Conservation (phyloP, 92 coral and sea anemone species). For the Hydrozoanthus gracilis region DNA sequence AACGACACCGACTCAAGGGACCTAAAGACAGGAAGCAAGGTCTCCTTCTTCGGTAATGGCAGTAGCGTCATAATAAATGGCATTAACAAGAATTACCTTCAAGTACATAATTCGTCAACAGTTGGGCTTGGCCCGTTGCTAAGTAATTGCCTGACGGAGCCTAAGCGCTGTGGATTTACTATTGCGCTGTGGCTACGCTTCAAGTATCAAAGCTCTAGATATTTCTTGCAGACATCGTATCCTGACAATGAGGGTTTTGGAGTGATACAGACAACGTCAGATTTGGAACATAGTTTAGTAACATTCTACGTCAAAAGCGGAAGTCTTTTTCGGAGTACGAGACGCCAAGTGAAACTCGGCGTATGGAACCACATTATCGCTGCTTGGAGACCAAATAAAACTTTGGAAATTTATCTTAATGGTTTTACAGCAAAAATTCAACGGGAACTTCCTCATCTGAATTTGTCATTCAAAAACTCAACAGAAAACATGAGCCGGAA, state of each 20-base stretch:
- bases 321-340: neutral
- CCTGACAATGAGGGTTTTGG: slow-evolving; percentile 24
- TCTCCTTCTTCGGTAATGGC: slow-evolving; percentile 19
- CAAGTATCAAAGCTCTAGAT: neutral
- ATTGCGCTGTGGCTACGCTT: slow-evolving; percentile 13
- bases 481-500: neutral
- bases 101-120: slow-evolving; percentile 1
- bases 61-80: slow-evolving; percentile 15
- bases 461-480: neutral
- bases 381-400: neutral
- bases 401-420: neutral
- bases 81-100: slow-evolving; percentile 8
- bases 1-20: neutral
- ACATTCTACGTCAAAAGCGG: slow-evolving; percentile 4
- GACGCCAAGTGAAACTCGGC: neutral
- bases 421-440: neutral
- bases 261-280: neutral
- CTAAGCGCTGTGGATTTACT: slow-evolving; percentile 32
- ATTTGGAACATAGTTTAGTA: neutral
- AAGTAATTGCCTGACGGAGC: slow-evolving; percentile 31
- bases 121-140: slow-evolving; percentile 27
- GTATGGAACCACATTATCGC: slow-evolving; percentile 28
- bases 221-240: neutral
- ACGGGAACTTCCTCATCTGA: neutral
- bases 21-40: slow-evolving; percentile 1